These are phyloP conservation scores for Papilio polytes DNA, from an alignment of 1,140 invertebrate species.

Conservation along the genomic window DNA sequence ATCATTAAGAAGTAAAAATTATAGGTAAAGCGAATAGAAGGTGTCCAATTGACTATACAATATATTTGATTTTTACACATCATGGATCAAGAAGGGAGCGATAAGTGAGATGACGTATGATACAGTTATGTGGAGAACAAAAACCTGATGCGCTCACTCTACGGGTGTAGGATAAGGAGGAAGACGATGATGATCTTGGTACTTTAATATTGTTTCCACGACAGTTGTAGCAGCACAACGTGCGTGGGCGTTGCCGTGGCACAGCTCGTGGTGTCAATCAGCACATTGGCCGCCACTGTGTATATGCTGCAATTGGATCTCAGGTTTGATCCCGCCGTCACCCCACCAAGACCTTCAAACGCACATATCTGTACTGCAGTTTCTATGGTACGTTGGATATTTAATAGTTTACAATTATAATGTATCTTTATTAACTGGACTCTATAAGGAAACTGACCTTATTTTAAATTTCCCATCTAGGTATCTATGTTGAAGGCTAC, in stretches of 20 bases:
- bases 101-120: too few species aligned
- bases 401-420: too few species aligned
- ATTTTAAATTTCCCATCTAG: background rate
- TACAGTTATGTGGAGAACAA: too few species aligned
- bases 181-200: too few species aligned
- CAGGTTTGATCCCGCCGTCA: slow-evolving; percentile 67
- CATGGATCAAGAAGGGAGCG: too few species aligned
- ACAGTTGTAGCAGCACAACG: slow-evolving; percentile 69
- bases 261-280: slow-evolving; percentile 67
- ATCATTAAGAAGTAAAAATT: too few species aligned
- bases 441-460: background rate
- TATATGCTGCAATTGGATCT: slow-evolving; percentile 75
- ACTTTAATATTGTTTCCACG: background rate
- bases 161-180: background rate
- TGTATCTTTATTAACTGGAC: too few species aligned
- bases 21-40: too few species aligned
- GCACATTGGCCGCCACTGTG: slow-evolving; percentile 64
- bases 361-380: slow-evolving; percentile 74
- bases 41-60: too few species aligned
- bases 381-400: slow-evolving; percentile 66
- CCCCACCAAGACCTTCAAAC: slow-evolving; percentile 69
- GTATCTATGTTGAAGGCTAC: background rate
- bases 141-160: background rate
- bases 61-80: too few species aligned
- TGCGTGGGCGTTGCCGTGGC: slow-evolving; percentile 73